Evolutionary conservation across 1,140 invertebrate genomes (phyloP).

Genomic region (Pogonognathellus flavescens): DNA sequence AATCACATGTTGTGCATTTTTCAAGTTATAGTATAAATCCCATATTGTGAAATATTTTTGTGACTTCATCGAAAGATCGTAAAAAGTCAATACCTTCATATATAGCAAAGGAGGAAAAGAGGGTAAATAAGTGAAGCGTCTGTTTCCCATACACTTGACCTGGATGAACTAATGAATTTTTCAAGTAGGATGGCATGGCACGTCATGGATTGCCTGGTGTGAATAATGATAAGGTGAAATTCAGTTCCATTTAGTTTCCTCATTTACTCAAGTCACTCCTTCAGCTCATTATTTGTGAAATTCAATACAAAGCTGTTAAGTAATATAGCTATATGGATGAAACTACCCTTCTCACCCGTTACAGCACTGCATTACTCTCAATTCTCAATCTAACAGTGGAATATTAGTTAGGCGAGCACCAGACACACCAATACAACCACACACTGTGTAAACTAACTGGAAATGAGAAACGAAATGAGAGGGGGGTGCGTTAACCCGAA

Average conservation of each 20-base stretch:
- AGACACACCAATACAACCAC: conserved; percentile 10
- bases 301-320: conserved; percentile 21
- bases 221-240: neutral
- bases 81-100: no score
- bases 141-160: neutral
- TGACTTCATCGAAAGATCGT: no score
- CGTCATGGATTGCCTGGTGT: neutral
- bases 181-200: neutral
- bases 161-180: conserved; percentile 2
- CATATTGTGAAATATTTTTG: no score
- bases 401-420: neutral
- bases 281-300: conserved; percentile 42
- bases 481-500: neutral
- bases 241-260: conserved; percentile 21
- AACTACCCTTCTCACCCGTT: neutral
- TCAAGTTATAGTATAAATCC: no score
- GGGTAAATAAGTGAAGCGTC: conserved; percentile 10
- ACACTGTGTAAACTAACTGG: conserved; percentile 37
- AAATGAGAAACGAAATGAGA: conserved; percentile 1
- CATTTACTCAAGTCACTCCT: conserved; percentile 27
- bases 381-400: neutral
- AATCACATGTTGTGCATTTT: no score
- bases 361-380: neutral
- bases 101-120: neutral
- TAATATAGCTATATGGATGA: neutral